Percentiles rank a stretch among this genome's conserved stretches.
phyloP scores from a whole-genome alignment of 2,888 invertebrate species.

The Lithophane leautieri region DNA sequence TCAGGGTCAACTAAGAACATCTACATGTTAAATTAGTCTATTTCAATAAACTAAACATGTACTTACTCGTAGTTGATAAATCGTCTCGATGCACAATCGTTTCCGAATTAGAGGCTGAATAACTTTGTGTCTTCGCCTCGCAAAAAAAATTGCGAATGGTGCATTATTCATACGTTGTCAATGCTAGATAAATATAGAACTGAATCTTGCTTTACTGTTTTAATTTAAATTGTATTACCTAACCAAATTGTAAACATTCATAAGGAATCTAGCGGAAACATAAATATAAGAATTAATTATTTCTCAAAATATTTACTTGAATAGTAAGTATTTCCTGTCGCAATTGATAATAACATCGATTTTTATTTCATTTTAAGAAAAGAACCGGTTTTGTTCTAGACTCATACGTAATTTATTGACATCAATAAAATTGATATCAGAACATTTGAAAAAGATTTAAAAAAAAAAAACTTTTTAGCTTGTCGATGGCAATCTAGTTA shows the following conservation, averaged over 20 bases:
- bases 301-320: background rate
- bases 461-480: too few relatives aligned
- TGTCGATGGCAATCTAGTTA: too few relatives aligned
- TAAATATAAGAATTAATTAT: slow-evolving; percentile 7
- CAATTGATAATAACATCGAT: background rate
- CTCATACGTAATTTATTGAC: background rate
- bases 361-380: background rate
- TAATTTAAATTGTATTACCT: slow-evolving; percentile 2
- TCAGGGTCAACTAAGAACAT: slow-evolving; percentile 69
- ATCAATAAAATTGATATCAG: too few relatives aligned
- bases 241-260: background rate
- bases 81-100: slow-evolving; percentile 47
- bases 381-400: background rate
- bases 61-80: slow-evolving; percentile 62
- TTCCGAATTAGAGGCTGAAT: slow-evolving; percentile 65
- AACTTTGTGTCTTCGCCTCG: slow-evolving; percentile 55
- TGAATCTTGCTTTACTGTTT: background rate
- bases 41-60: slow-evolving; percentile 65
- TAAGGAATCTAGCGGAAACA: slow-evolving; percentile 10
- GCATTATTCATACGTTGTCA: slow-evolving; percentile 34
- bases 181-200: slow-evolving; percentile 37
- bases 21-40: slow-evolving; percentile 57
- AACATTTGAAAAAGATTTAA: too few relatives aligned
- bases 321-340: slow-evolving; percentile 11
- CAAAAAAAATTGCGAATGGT: slow-evolving; percentile 47